Evolutionary conservation across 1,140 invertebrate genomes (phyloP), one percentile per base, ranked within the genome.

Genomic region (Drosophila sechellia): DNA sequence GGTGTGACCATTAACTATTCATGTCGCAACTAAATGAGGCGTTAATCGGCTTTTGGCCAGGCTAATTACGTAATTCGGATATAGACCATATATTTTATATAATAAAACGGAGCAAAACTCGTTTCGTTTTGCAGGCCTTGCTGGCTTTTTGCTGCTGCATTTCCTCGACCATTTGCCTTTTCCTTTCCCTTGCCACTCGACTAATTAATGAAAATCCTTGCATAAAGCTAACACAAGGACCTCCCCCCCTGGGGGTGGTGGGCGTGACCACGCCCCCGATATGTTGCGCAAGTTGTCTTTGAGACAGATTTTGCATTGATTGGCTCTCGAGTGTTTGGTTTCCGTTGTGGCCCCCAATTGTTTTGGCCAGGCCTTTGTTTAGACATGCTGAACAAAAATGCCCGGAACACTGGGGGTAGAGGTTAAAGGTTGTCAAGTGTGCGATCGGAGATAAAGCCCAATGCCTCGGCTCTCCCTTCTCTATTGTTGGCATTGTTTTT

Each of bases 231-330:
- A 69, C 40, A 8, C 46, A 43, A 20, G 1, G 6, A 22, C 40
- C 40, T 13, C 40, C 39, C 39, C n/a, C 34, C 15, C 8, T 10
- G 6, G 5, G 37, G 13, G 27, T 12, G 4, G 25, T 37, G 25
- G 17, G 25, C 17, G 12, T 42, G 31, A 10, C 43, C 31, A 48
- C 31, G 43, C 56, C 1, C 45, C 17, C 13, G 35, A 58, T 56
- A 13, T 56, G 55, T 57, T 66, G 46, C 42, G 13, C 50, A 52
- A 66, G 31, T 59, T 69, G 39, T 54, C 46, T 77, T 56, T 69
- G 54, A 55, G 37, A 48, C 50, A 40, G 53, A 74, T 65, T 77
- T 69, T 81, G 46, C 80, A 75, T 83, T 84, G 80, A 84, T 84
- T 84, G 80, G 76, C 76, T 55, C 49, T 84, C 71, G 65, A 84